Conservation (phyloP, 2,113 vertebrate species). For the Plecturocebus donacophilus region DNA sequence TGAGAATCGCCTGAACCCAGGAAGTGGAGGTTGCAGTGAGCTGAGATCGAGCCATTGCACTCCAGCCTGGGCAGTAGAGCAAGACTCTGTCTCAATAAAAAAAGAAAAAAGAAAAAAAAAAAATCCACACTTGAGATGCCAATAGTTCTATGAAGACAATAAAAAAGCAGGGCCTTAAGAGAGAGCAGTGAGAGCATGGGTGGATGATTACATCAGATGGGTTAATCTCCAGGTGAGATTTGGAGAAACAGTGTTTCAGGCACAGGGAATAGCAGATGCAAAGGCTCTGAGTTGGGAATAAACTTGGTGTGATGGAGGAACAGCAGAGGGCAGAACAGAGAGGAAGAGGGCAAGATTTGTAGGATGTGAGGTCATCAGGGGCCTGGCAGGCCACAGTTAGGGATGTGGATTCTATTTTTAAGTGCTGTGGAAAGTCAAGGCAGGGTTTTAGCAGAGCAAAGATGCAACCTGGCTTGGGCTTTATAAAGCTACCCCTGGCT, state of each 20-base stretch:
- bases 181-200: not conserved
- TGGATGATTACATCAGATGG: not conserved
- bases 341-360: not conserved
- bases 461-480: not conserved
- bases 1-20: no score
- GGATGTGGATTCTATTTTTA: conserved; percentile 59
- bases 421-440: conserved; percentile 33
- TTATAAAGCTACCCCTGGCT: conserved; percentile 41
- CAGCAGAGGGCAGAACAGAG: not conserved
- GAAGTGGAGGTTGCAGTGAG: no score
- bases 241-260: not conserved
- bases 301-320: not conserved
- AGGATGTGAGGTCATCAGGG: conserved; percentile 1
- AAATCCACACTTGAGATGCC: not conserved
- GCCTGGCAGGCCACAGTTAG: not conserved
- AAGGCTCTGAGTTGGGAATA: not conserved
- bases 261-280: not conserved
- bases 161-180: not conserved
- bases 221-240: not conserved
- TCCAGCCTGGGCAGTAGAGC: no score
- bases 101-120: no score
- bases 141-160: not conserved
- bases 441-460: conserved; percentile 27
- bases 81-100: no score
- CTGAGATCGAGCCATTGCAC: no score